A percentile compares a stretch with the other conserved stretches of the same genome.
Conservation (phyloP, 2,888 invertebrate species). For the Calameuta filiformis region DNA sequence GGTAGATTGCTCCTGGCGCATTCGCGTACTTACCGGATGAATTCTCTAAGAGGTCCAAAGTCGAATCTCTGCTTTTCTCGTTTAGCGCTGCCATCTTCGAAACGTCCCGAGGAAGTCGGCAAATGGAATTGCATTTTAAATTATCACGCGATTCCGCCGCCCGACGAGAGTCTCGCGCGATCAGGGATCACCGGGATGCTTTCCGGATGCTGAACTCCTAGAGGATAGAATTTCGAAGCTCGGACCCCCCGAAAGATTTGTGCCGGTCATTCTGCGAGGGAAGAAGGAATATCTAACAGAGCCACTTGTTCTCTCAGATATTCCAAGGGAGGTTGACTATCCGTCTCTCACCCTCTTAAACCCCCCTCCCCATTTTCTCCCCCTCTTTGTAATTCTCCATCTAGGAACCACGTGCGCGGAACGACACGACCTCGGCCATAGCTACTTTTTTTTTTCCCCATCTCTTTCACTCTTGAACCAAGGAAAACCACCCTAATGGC, state of each 20-base stretch:
- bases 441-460: not conserved
- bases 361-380: not conserved
- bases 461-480: slow-evolving; percentile 8
- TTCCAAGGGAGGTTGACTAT: too few species aligned
- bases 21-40: too few species aligned
- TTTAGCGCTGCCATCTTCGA: too few species aligned
- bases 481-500: not conserved
- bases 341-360: too few species aligned
- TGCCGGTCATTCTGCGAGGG: not conserved
- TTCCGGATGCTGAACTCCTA: too few species aligned
- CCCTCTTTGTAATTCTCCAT: slow-evolving; percentile 22
- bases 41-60: too few species aligned
- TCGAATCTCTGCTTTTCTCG: too few species aligned
- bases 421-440: slow-evolving; percentile 15
- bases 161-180: too few species aligned
- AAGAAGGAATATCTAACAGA: slow-evolving; percentile 33
- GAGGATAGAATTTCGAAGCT: too few species aligned
- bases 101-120: slow-evolving; percentile 8
- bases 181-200: too few species aligned
- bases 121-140: slow-evolving; percentile 57
- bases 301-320: slow-evolving; percentile 27
- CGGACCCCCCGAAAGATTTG: too few species aligned
- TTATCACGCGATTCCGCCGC: slow-evolving; percentile 29
- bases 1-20: too few species aligned
- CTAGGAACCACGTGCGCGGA: slow-evolving; percentile 27